Evolutionary conservation across 2,797 vertebrate species (phyloP).

Genomic region (Lerista edwardsae): DNA sequence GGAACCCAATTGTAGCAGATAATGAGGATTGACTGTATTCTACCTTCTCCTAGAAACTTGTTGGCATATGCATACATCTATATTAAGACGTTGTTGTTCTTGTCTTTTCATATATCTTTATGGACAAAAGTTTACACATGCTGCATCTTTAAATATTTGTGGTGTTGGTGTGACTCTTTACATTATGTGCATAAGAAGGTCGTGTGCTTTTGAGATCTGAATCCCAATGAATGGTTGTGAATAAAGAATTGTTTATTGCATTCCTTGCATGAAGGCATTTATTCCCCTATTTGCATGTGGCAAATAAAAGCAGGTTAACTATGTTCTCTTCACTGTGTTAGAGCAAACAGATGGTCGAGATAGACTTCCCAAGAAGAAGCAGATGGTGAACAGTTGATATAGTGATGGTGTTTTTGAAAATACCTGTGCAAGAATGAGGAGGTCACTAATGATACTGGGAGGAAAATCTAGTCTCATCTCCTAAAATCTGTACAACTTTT

Average conservation of each 20-base stretch:
- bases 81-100: neutral
- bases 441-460: neutral
- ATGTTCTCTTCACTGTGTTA: neutral
- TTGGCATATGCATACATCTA: neutral
- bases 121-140: neutral
- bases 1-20: too few relatives aligned
- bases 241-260: constrained; percentile 13
- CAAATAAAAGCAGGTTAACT: constrained; percentile 10
- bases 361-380: constrained; percentile 7
- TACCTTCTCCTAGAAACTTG: neutral
- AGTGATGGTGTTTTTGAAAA: constrained; percentile 14
- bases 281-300: neutral
- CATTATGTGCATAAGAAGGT: neutral
- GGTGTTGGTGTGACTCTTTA: neutral
- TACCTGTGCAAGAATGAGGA: constrained; percentile 1
- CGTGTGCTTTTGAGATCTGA: neutral
- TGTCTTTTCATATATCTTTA: neutral
- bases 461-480: neutral
- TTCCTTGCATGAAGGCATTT: constrained; percentile 13
- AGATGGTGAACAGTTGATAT: constrained; percentile 4
- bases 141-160: constrained; percentile 26
- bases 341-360: constrained; percentile 27
- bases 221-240: constrained; percentile 1
- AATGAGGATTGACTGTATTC: too few relatives aligned
- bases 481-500: neutral